These are phyloP conservation scores for Macaria notata DNA, from an alignment of 2,888 invertebrate species.

Conservation along the genomic window DNA sequence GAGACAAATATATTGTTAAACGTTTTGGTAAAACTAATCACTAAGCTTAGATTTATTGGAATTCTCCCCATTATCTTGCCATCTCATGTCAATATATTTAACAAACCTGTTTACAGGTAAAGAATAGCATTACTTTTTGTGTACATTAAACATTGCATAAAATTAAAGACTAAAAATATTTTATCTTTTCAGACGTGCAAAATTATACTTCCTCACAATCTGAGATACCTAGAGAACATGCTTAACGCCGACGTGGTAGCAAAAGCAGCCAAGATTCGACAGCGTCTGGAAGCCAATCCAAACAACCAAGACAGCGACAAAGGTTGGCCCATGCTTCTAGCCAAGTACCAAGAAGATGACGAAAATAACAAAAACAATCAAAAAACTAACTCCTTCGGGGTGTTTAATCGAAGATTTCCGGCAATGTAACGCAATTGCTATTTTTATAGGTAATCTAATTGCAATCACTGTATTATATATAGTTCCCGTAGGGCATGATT, in stretches of 20 bases:
- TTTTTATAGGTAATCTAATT: no score
- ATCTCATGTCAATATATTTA: no score
- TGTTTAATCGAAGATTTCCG: conserved; percentile 27
- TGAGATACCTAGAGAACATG: conserved; percentile 74
- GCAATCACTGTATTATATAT: no score
- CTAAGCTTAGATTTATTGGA: no score
- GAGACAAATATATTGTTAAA: no score
- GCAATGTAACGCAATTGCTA: conserved; percentile 14
- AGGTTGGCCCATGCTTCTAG: conserved; percentile 65
- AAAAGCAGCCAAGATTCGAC: conserved; percentile 68
- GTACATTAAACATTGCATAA: no score
- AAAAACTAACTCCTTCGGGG: conserved; percentile 15
- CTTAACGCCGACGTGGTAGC: conserved; percentile 69
- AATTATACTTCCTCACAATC: conserved; percentile 69
- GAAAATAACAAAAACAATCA: conserved; percentile 29
- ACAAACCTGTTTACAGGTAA: no score
- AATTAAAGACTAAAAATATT: no score
- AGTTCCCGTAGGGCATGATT: no score
- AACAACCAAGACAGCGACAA: conserved; percentile 61
- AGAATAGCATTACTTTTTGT: no score
- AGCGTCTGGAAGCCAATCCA: conserved; percentile 64
- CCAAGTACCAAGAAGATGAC: conserved; percentile 60
- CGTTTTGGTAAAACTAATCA: no score
- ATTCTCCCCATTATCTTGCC: no score
- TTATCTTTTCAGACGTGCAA: conserved; percentile 54